A percentile compares a stretch with the other conserved stretches of the same genome.
Conservation (phyloP, 1,140 invertebrate species). For the Aphis craccivora region DNA sequence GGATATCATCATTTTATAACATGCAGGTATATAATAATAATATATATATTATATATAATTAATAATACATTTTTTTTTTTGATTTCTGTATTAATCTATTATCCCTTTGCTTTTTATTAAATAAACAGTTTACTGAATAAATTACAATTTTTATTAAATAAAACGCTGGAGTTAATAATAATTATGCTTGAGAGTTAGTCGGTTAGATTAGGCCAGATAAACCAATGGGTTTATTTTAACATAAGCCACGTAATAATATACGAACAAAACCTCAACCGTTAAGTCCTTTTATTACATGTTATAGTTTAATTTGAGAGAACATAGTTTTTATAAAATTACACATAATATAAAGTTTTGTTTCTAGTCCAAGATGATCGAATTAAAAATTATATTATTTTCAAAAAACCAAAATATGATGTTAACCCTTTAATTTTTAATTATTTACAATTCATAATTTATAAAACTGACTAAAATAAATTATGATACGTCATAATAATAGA, state of each 20-base stretch:
- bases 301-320: neutral
- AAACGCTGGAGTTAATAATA: neutral
- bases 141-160: neutral
- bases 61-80: neutral
- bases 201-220: neutral
- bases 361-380: neutral
- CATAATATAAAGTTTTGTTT: neutral
- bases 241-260: neutral
- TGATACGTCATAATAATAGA: too few species aligned
- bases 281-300: neutral
- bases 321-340: neutral
- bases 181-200: neutral
- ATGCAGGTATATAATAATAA: neutral
- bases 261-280: neutral
- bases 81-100: neutral
- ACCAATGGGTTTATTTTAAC: constrained; percentile 19
- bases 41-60: neutral
- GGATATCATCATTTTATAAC: neutral
- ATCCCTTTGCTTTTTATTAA: neutral
- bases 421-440: neutral
- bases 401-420: neutral
- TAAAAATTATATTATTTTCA: neutral
- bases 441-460: neutral
- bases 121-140: neutral
- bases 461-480: neutral